Conservation (phyloP, 1,140 invertebrate genomes). For the Nasonia giraulti region DNA sequence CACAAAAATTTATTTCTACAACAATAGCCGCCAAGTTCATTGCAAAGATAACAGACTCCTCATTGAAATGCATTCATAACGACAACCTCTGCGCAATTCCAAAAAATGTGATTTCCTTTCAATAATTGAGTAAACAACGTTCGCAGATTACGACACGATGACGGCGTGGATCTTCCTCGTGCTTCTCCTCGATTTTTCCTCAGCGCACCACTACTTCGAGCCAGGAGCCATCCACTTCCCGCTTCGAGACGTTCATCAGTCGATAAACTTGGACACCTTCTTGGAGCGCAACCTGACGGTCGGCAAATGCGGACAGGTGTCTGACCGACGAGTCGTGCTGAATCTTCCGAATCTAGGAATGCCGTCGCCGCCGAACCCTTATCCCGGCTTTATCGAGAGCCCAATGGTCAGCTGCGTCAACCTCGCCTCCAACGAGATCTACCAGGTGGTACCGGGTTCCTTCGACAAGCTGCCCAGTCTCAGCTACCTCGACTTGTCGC, state of each 20-base stretch:
- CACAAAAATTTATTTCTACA: neutral
- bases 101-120: neutral
- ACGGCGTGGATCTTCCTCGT: neutral
- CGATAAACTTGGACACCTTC: constrained; percentile 50
- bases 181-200: neutral
- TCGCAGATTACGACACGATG: neutral
- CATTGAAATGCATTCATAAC: neutral
- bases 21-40: neutral
- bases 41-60: neutral
- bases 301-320: constrained; percentile 62
- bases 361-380: constrained; percentile 52
- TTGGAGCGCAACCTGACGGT: constrained; percentile 52
- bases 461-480: constrained; percentile 62
- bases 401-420: constrained; percentile 58
- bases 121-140: neutral
- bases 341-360: constrained; percentile 58
- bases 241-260: constrained; percentile 53
- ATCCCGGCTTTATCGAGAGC: constrained; percentile 61
- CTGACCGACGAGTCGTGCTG: constrained; percentile 55
- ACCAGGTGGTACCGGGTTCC: constrained; percentile 54
- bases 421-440: constrained; percentile 63
- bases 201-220: constrained; percentile 29
- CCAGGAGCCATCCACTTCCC: constrained; percentile 53
- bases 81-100: too few relatives aligned
- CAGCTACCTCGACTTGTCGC: constrained; percentile 61